Evolutionary conservation across 1,140 invertebrate species (phyloP).

Genomic region (Apis laboriosa): DNA sequence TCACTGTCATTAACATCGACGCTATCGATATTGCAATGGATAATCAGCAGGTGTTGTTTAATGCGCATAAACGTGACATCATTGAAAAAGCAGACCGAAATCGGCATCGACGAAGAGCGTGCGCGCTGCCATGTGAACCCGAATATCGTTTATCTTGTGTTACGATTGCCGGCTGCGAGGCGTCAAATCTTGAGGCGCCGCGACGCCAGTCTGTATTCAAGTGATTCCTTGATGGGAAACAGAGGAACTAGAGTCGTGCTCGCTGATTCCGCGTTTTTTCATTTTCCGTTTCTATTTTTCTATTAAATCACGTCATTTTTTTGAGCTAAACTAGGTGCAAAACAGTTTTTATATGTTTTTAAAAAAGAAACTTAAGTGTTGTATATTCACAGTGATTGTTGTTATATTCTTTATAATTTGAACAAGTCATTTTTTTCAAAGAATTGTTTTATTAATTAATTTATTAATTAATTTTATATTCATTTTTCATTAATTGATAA

Average conservation of each 20-base stretch:
- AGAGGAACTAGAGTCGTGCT: not conserved
- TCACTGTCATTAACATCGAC: not conserved
- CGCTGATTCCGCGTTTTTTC: not conserved
- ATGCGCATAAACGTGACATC: not conserved
- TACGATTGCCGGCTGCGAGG: conserved; percentile 45
- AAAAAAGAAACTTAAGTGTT: not conserved
- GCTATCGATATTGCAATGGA: not conserved
- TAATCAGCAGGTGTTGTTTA: conserved; percentile 9
- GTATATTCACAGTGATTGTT: not conserved
- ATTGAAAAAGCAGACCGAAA: conserved; percentile 9
- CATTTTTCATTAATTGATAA: too few relatives aligned
- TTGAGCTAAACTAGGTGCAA: not conserved
- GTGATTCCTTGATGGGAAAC: conserved; percentile 39
- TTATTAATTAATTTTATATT: too few relatives aligned
- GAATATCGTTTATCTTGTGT: conserved; percentile 47
- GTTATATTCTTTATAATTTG: not conserved
- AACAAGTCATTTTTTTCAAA: too few relatives aligned
- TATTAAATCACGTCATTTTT: not conserved
- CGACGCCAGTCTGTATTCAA: conserved; percentile 52
- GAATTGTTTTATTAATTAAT: not conserved
- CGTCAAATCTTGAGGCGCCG: conserved; percentile 26
- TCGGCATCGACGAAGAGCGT: conserved; percentile 28
- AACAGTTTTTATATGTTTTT: not conserved
- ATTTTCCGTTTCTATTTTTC: not conserved
- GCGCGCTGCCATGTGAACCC: conserved; percentile 37